Base-by-base conservation (phyloP, 1,140 invertebrate species). In the Ericerus pela region DNA sequence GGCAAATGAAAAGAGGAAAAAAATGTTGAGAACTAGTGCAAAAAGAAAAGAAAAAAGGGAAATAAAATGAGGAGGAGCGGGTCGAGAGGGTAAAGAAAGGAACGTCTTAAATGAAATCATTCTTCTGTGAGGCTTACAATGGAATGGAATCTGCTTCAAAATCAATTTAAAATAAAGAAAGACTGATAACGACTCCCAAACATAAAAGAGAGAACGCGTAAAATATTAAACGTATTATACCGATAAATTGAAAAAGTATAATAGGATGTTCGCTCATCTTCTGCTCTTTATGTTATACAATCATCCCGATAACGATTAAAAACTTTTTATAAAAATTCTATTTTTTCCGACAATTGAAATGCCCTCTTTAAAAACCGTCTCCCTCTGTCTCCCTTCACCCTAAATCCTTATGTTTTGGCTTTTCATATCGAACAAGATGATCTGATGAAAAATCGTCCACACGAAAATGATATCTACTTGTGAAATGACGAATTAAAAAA, bases 171-270 rank as follows among this genome's bases (percentile, higher is more conserved):
- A 47, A 47, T 47, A 47, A 47, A 47, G 41, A 47, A 47, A 20
- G 41, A 47, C 41, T 18, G 41, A 47, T 47, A 47, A 47, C 41
- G 41, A 47, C 26, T 47, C 41, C 26, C 5, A 24, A 47, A 47
- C 41, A 47, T 47, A 4, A 47, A 47, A 20, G n/a, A 47, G 41
- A 47, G 41, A 47, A 47, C 14, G 41, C 41, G 41, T 24, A 8
- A 47, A 24, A 47, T 47, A 47, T 47, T 47, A 47, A 47, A 47
- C 41, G 41, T 47, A 47, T 47, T 47, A 47, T 47, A 47, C 41
- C 41, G 41, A 47, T 47, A 47, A 47, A 47, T 47, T 47, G 41
- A 47, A 47, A 47, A 38, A 47, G n/a, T n/a, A n/a, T n/a, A n/a
- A n/a, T n/a, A 47, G 41, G 22, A 47, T 24, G 14, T 10, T 14